Evolutionary conservation across 2,113 vertebrate species (phyloP).

Genomic region (Erythrolamprus reginae): DNA sequence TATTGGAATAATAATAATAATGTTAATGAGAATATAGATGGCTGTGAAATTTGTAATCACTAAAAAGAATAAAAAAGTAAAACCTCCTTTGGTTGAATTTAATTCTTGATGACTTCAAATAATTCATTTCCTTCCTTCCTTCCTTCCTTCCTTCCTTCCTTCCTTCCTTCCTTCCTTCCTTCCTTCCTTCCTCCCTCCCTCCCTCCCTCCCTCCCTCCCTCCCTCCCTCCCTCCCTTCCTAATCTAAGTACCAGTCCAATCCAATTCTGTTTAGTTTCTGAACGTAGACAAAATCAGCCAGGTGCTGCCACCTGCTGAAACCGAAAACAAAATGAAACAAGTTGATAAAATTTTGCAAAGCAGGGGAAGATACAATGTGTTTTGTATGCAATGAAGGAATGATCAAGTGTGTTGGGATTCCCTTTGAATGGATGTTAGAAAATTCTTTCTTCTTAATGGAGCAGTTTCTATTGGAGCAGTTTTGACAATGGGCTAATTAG

Average conservation of each 20-base stretch:
- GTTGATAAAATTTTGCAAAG: neutral
- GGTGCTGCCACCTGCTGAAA: neutral
- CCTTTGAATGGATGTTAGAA: neutral
- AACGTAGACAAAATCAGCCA: neutral
- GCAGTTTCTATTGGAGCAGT: neutral
- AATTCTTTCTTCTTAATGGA: neutral
- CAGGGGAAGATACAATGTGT: neutral
- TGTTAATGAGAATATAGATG: neutral
- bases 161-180: neutral
- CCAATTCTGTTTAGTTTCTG: neutral
- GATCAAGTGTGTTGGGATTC: neutral
- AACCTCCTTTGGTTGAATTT: neutral
- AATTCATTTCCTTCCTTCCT: neutral
- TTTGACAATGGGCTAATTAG: neutral
- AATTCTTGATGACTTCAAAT: neutral
- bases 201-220: no score
- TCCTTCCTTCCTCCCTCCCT: neutral
- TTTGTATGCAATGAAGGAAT: no score
- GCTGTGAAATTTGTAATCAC: neutral
- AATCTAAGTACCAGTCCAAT: neutral
- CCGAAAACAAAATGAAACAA: neutral
- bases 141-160: rapidly evolving
- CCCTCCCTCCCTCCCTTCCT: no score
- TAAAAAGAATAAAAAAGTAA: neutral
- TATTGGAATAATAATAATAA: no score